phyloP scores from a whole-genome alignment of 2,113 vertebrate species.

The Pachycephala philippinensis region DNA sequence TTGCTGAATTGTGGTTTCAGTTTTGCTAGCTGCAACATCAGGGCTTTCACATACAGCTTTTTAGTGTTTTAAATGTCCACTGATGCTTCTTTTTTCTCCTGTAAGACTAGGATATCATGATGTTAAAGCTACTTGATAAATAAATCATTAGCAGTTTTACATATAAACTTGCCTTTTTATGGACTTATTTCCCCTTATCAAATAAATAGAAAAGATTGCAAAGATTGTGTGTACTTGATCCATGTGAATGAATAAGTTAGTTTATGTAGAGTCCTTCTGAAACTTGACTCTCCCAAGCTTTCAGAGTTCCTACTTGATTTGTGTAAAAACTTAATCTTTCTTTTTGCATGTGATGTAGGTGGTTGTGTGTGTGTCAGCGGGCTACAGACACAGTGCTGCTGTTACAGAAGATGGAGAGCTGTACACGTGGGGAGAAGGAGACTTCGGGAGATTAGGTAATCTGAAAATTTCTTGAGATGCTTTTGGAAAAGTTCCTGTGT shows the following conservation, averaged over 20 bases:
- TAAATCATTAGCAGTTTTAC: background rate
- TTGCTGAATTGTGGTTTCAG: background rate
- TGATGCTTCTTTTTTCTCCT: background rate
- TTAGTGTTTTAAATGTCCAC: background rate
- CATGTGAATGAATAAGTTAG: background rate
- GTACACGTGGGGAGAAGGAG: slow-evolving; percentile 85
- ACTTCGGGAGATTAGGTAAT: slow-evolving; percentile 85
- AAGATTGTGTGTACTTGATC: background rate
- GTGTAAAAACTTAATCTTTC: background rate
- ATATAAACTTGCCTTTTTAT: background rate
- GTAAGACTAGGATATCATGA: background rate
- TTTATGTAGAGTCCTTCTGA: background rate
- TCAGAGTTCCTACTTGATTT: background rate
- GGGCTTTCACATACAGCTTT: background rate
- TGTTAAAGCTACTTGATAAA: background rate
- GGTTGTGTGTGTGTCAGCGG: slow-evolving; percentile 84
- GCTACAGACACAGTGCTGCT: slow-evolving; percentile 83
- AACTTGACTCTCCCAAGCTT: background rate
- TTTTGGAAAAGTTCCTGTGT: background rate
- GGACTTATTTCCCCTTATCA: background rate
- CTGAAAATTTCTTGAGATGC: background rate
- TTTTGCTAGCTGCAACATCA: background rate
- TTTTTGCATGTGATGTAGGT: slow-evolving; percentile 63
- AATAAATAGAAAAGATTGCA: background rate
- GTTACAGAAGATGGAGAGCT: slow-evolving; percentile 86